Evolutionary conservation across 2,888 invertebrate genomes (phyloP).

Genomic region (Stomorhina lunata): DNA sequence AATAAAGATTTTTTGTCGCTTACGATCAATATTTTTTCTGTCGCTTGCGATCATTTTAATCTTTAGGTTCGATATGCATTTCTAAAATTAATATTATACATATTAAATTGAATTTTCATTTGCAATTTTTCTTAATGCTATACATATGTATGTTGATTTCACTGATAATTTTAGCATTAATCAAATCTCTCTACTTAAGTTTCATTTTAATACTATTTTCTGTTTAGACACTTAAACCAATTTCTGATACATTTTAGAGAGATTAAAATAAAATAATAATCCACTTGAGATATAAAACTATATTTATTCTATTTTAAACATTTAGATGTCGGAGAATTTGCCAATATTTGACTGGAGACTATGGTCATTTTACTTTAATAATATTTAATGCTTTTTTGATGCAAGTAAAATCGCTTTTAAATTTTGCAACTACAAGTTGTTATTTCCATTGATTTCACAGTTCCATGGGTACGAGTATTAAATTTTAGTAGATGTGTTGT

Average conservation of each 20-base stretch:
- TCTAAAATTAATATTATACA: too few species aligned
- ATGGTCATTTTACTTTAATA: slow-evolving; percentile 30
- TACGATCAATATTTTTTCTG: too few species aligned
- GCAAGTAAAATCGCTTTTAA: slow-evolving; percentile 63
- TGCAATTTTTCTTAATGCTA: too few species aligned
- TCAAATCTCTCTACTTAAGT: not conserved
- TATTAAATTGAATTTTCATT: too few species aligned
- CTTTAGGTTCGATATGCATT: too few species aligned
- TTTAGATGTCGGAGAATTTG: not conserved
- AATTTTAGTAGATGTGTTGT: not conserved
- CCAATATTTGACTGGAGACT: not conserved
- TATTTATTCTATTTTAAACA: not conserved
- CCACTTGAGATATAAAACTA: slow-evolving; percentile 17
- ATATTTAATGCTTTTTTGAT: slow-evolving; percentile 56
- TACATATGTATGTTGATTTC: too few species aligned
- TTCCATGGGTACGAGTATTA: slow-evolving; percentile 8
- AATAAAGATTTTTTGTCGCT: too few species aligned
- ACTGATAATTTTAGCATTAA: too few species aligned
- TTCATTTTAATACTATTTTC: not conserved
- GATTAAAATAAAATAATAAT: slow-evolving; percentile 32
- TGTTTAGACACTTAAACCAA: not conserved
- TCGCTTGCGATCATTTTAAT: too few species aligned
- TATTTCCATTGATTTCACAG: slow-evolving; percentile 36
- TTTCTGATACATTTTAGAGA: not conserved
- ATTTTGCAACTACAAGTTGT: slow-evolving; percentile 60